A percentile compares a stretch with the other conserved stretches of the same genome.
These are phyloP conservation scores for Aldrovandia affinis DNA, from an alignment of 2,797 vertebrate genomes.

Conservation along the genomic window DNA sequence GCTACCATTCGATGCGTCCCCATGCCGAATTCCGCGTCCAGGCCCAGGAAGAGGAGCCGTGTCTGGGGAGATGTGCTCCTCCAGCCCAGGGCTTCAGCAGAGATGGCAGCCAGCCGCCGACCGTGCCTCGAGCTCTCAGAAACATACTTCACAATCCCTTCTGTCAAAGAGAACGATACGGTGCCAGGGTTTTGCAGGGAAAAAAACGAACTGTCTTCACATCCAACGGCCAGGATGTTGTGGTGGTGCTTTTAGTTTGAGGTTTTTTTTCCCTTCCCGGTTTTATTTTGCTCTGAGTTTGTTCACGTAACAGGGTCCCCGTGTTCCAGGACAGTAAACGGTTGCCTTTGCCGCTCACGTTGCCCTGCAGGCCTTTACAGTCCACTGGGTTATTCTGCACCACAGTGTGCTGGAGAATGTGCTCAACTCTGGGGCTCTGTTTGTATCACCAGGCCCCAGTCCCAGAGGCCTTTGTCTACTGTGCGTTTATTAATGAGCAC, in stretches of 20 bases:
- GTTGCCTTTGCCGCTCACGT: slow-evolving; percentile 19
- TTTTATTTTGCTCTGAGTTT: not conserved
- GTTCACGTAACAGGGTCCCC: not conserved
- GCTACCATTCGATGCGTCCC: not conserved
- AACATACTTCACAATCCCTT: not conserved
- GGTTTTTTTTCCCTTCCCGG: not conserved
- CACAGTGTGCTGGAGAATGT: slow-evolving; percentile 26
- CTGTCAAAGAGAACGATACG: not conserved
- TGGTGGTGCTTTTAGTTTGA: slow-evolving; percentile 20
- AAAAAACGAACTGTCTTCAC: not conserved
- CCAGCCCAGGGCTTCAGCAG: not conserved
- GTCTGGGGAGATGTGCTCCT: not conserved
- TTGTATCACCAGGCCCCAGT: slow-evolving; percentile 51
- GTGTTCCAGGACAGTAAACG: slow-evolving; percentile 3
- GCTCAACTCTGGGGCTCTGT: slow-evolving; percentile 31
- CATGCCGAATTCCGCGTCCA: not conserved
- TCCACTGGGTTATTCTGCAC: slow-evolving; percentile 54
- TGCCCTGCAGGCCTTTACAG: slow-evolving; percentile 62
- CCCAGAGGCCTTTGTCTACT: slow-evolving; percentile 46
- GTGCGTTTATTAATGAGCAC: slow-evolving; percentile 37
- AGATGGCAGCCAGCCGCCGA: not conserved
- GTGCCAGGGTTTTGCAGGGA: not conserved
- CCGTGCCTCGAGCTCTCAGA: not conserved
- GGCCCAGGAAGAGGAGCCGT: not conserved
- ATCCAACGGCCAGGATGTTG: not conserved